Evolutionary conservation across 2,113 vertebrate genomes (phyloP).

Genomic region (Hyperoodon ampullatus): DNA sequence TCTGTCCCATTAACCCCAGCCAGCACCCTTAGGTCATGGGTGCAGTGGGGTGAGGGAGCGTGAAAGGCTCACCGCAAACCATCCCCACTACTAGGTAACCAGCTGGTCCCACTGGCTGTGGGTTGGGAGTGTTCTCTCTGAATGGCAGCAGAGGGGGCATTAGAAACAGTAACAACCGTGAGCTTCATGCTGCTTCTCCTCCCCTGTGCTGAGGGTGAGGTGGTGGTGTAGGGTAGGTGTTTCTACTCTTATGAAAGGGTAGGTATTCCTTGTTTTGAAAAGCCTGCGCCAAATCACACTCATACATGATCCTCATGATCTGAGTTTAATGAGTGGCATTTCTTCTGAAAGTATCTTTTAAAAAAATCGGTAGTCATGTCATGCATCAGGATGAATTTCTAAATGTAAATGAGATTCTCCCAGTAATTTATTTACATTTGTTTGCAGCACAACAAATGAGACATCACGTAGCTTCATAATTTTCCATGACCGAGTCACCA

Average conservation of each 20-base stretch:
- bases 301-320: slow-evolving; percentile 60
- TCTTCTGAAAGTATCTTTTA: slow-evolving; percentile 82
- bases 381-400: slow-evolving; percentile 87
- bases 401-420: slow-evolving; percentile 90
- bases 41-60: not conserved
- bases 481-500: slow-evolving; percentile 90
- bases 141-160: not conserved
- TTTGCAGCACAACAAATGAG: slow-evolving; percentile 92
- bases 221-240: not conserved
- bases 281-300: not conserved
- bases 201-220: not conserved
- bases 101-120: not conserved
- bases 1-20: slow-evolving; percentile 56
- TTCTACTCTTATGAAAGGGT: slow-evolving; percentile 13
- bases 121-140: not conserved
- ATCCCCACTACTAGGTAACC: not conserved
- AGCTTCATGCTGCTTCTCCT: slow-evolving; percentile 43
- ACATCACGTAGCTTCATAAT: slow-evolving; percentile 91
- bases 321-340: slow-evolving; percentile 82
- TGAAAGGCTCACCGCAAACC: not conserved
- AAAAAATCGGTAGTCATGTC: slow-evolving; percentile 84
- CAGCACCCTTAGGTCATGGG: slow-evolving; percentile 20
- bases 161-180: not conserved
- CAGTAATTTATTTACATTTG: slow-evolving; percentile 93
- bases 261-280: slow-evolving; percentile 17